phyloP scores from a whole-genome alignment of 2,888 invertebrate genomes.

The Drepana falcataria region DNA sequence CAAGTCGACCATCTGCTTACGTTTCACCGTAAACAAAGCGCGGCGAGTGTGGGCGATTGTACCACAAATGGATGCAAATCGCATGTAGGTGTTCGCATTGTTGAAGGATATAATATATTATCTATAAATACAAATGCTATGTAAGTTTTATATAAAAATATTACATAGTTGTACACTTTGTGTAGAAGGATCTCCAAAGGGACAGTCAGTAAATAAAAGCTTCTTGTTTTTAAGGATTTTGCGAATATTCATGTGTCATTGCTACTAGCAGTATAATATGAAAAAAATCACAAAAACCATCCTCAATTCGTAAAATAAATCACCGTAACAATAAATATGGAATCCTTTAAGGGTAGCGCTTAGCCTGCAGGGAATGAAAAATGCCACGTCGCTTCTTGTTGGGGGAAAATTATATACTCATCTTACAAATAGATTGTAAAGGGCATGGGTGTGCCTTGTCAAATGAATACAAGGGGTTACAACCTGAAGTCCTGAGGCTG shows the following conservation, averaged over 20 bases:
- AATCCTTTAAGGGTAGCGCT: conserved; percentile 30
- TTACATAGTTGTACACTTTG: no score
- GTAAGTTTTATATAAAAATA: no score
- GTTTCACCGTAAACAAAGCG: conserved; percentile 7
- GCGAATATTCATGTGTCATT: no score
- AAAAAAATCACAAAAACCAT: background rate
- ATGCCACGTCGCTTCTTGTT: conserved; percentile 47
- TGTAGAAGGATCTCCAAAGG: no score
- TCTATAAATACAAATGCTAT: no score
- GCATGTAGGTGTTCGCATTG: conserved; percentile 8
- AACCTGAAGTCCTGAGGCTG: conserved; percentile 38
- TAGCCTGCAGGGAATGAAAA: conserved; percentile 54
- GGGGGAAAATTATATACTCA: conserved; percentile 68
- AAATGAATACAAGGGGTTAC: conserved; percentile 49
- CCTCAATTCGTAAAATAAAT: background rate
- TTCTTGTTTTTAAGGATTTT: no score
- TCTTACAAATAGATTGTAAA: conserved; percentile 71
- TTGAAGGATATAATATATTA: conserved; percentile 11
- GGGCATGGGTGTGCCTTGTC: conserved; percentile 55
- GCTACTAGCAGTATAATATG: no score
- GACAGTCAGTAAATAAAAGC: no score
- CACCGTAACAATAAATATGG: conserved; percentile 12
- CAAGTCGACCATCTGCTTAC: conserved; percentile 11
- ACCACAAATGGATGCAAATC: conserved; percentile 11
- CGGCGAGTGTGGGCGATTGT: conserved; percentile 5